Evolutionary conservation across 2,888 invertebrate genomes (phyloP), one percentile per base, ranked within the genome.

Genomic region (Hydrotaea diabolus): DNA sequence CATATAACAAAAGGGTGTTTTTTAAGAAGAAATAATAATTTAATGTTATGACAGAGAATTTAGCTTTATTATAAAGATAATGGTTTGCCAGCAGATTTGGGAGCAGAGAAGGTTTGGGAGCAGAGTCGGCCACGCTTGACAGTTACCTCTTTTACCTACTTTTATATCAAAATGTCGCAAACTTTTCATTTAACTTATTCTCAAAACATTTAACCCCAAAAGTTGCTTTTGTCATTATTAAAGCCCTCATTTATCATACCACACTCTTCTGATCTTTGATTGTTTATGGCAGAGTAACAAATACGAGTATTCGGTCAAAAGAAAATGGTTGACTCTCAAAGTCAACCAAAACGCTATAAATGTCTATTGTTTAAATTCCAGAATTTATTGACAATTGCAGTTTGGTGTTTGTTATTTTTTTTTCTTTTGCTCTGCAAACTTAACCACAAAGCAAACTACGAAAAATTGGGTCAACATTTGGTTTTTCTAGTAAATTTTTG

Each of bases 361-460:
- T 46, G 46, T 57, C 74, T 74, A 46, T 62, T 74, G 74, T 62
- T 74, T 17, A 62, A 46, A 62, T 46, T 74, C 59, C 74, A 74
- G 43, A 74, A 74, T 62, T 74, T 62, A 62, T 59, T 74, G 43
- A 46, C 62, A 74, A 74, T 74, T 62, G 26, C 71, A 53, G 13
- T 59, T 59, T 59, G 59, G 59, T 26, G 59, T 26, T 23, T 23
- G 59, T 55, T 55, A 4, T 1, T 57, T 23, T 59, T 26, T 55
- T 23, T 23, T 13, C 21, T 23, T 19, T n/a, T 8, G 53, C 53
- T 15, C 53, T 53, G 2, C 49, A n/a, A n/a, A n/a, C 23, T 23
- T 4, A 59, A 59, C 59, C 59, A 13, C 59, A 59, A 9, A 23
- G 19, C 57, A 59, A 23, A 59, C 59, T 11, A 23, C 23, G 2